phyloP scores from a whole-genome alignment of 2,113 vertebrate species.

The Micromys minutus region DNA sequence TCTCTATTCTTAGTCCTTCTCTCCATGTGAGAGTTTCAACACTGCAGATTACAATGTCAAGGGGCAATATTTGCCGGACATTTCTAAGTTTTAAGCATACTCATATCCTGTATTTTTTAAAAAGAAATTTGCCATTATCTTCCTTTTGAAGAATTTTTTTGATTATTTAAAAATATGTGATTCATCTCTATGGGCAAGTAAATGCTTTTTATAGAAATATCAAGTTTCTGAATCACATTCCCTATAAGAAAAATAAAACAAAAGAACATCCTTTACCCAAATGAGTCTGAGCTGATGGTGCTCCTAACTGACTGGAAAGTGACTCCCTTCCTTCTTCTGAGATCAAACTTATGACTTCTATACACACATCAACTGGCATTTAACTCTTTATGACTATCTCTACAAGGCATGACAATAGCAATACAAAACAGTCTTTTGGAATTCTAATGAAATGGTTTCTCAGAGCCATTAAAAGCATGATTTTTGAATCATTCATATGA shows the following conservation, averaged over 20 bases:
- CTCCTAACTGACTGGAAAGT: neutral
- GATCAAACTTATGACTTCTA: neutral
- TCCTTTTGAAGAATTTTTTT: constrained; percentile 7
- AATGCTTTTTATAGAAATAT: constrained; percentile 24
- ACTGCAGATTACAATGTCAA: constrained; percentile 1
- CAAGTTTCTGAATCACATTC: constrained; percentile 14
- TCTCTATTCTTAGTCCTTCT: neutral
- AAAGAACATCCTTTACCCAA: neutral
- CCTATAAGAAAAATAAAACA: neutral
- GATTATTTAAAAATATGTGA: neutral
- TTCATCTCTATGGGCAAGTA: constrained; percentile 11
- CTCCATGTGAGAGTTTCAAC: neutral
- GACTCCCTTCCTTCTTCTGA: neutral
- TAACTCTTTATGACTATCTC: neutral
- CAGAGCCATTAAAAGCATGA: neutral
- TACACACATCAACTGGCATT: neutral
- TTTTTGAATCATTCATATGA: constrained; percentile 2
- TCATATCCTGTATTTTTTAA: neutral
- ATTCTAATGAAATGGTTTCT: neutral
- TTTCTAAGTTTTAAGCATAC: neutral
- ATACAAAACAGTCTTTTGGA: neutral
- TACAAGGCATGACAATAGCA: neutral
- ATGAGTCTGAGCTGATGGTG: neutral
- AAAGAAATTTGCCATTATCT: neutral
- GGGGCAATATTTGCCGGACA: neutral